Base-by-base conservation (phyloP, 2,113 vertebrate genomes). In the Pseudonaja textilis region DNA sequence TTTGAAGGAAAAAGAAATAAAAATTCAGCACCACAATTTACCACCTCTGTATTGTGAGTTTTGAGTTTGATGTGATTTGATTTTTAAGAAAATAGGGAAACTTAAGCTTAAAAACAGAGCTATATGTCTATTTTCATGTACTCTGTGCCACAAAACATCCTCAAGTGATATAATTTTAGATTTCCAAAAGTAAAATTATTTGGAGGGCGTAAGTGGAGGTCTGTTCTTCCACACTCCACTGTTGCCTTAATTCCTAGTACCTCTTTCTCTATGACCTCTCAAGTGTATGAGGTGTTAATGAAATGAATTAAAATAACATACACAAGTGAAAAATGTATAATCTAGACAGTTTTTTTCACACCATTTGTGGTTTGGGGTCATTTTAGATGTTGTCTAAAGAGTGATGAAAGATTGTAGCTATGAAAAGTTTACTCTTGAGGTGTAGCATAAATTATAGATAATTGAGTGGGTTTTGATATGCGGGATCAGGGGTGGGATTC, bases 11-110 rank as follows among this genome's bases (percentile, higher is more conserved):
- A 56, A 89, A n/a, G 9, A 91, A 92, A 89, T 89, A 61, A 93
- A 61, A 89, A 85, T 86, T 90, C 55, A 90, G 92, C 92, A 93
- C 88, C 92, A 93, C 92, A 93, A 61, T 64, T 85, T 74, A 86
- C 26, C 74, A 93, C 39, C 52, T 81, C 91, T 85, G 91, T 85
- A 92, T 92, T 88, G 86, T 92, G 91, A 88, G 47, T 92, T 92
- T 93, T 93, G 88, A 93, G 74, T 93, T 93, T 85, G 22, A 50
- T 93, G 89, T 93, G 45, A 57, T 92, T 92, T 54, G 23, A 64
- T 90, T 93, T 93, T 86, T 61, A 64, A 90, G 89, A 86, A 52
- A 93, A 93, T 11, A 34, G 5, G 74, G 81, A 47, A 47, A 93
- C 55, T 90, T 59, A 89, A 89, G 55, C 54, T 92, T 92, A 86